phyloP scores from a whole-genome alignment of 2,888 invertebrate genomes.

The Blastobasis lacticolella region DNA sequence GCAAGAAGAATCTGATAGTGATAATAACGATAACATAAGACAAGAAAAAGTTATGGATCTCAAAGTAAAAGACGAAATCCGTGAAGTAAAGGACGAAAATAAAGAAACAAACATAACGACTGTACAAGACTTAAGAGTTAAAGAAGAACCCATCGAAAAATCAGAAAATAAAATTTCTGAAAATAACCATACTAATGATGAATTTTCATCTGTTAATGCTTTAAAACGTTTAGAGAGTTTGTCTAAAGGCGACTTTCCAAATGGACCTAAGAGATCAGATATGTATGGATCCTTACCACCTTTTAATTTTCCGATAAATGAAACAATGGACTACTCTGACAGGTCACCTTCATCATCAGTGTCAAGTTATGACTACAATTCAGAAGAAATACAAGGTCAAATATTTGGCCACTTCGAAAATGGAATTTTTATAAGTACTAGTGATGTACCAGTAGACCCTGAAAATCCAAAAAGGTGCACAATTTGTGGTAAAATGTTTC shows the following conservation, averaged over 20 bases:
- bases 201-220: constrained; percentile 77
- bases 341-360: constrained; percentile 77
- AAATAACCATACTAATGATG: constrained; percentile 22
- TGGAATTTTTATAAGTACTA: constrained; percentile 80
- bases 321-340: constrained; percentile 54
- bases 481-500: constrained; percentile 94
- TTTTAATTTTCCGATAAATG: constrained; percentile 53
- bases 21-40: constrained; percentile 16
- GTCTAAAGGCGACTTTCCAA: constrained; percentile 84
- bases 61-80: constrained; percentile 46
- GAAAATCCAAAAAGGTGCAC: constrained; percentile 94
- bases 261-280: constrained; percentile 42
- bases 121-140: constrained; percentile 50
- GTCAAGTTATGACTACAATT: constrained; percentile 72
- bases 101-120: constrained; percentile 30
- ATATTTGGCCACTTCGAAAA: constrained; percentile 83
- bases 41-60: constrained; percentile 23
- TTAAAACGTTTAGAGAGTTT: constrained; percentile 85
- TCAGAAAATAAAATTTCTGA: constrained; percentile 41
- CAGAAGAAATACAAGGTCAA: constrained; percentile 77
- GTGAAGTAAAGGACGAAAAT: constrained; percentile 41
- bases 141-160: constrained; percentile 53
- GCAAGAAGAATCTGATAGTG: constrained; percentile 31
- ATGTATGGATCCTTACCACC: constrained; percentile 35
- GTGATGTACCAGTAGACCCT: constrained; percentile 91